Conservation (phyloP, 53 echinoderm and acorn worm species). For the Holothuria scabra region DNA sequence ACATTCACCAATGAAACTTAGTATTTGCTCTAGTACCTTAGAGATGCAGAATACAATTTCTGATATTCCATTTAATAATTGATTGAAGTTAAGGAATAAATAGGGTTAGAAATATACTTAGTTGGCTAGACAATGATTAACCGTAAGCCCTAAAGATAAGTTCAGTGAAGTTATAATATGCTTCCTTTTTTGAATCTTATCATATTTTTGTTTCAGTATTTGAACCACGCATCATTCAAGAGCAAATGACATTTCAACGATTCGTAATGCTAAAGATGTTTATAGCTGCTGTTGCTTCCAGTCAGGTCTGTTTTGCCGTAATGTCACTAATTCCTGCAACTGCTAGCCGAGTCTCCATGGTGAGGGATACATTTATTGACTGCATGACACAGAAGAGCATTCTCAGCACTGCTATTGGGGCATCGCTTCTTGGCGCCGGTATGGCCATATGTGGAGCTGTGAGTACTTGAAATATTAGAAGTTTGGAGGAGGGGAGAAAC, state of each 20-base stretch:
- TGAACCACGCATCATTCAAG: constrained; percentile 82
- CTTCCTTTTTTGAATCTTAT: too few relatives aligned
- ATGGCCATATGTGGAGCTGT: constrained; percentile 95
- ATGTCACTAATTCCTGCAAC: constrained; percentile 84
- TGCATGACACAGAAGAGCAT: constrained; percentile 73
- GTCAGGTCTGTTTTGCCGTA: constrained; percentile 72
- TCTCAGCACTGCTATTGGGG: constrained; percentile 70
- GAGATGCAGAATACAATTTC: too few relatives aligned
- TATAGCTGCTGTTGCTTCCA: constrained; percentile 74
- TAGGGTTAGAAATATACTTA: too few relatives aligned
- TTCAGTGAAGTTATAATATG: too few relatives aligned
- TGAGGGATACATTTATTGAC: constrained; percentile 67
- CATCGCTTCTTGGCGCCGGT: constrained; percentile 83
- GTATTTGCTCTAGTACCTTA: too few relatives aligned
- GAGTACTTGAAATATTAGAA: constrained; percentile 18
- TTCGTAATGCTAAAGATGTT: constrained; percentile 98
- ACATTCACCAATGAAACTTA: too few relatives aligned
- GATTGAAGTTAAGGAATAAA: too few relatives aligned
- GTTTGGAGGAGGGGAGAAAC: not conserved
- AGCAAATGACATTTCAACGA: constrained; percentile 90
- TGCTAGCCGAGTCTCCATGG: constrained; percentile 53
- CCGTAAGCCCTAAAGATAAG: not conserved
- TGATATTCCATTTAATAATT: too few relatives aligned
- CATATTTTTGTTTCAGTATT: constrained; percentile 66
- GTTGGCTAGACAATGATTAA: too few relatives aligned